Evolutionary conservation across 2,797 vertebrate genomes (phyloP).

Genomic region (Brotula barbata): DNA sequence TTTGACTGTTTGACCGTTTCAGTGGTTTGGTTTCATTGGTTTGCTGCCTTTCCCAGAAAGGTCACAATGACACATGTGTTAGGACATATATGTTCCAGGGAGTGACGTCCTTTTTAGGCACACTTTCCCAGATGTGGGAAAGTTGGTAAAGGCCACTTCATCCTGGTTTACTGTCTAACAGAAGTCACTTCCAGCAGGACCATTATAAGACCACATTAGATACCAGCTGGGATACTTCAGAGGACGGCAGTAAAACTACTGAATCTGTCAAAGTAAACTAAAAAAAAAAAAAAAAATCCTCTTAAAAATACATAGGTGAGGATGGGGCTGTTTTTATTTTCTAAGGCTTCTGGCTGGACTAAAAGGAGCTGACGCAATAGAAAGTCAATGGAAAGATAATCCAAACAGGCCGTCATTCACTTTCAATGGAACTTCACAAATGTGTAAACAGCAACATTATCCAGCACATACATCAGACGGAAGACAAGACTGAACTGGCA

Average conservation of each 20-base stretch:
- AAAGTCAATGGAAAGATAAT: conserved; percentile 32
- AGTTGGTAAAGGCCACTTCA: background rate
- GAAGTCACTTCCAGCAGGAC: background rate
- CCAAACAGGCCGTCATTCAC: conserved; percentile 25
- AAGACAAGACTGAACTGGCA: conserved; percentile 28
- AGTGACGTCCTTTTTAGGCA: background rate
- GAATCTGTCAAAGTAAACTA: no score
- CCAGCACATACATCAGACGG: conserved; percentile 24
- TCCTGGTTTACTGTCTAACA: conserved; percentile 8
- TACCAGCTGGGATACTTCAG: conserved; percentile 17
- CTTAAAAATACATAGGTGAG: conserved; percentile 17
- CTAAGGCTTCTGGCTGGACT: conserved; percentile 9
- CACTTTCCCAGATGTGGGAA: conserved; percentile 25
- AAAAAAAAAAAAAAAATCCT: no score
- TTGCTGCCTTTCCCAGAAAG: background rate
- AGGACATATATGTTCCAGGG: background rate
- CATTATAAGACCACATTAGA: conserved; percentile 23
- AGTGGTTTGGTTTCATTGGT: no score
- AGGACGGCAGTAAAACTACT: no score
- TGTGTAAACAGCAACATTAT: conserved; percentile 44
- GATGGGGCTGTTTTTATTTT: conserved; percentile 22
- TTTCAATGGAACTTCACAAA: conserved; percentile 38
- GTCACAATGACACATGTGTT: background rate
- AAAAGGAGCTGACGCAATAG: conserved; percentile 25
- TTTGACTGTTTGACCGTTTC: no score